phyloP scores from a whole-genome alignment of 2,797 vertebrate genomes.

The Schizopygopsis malacanthus region DNA sequence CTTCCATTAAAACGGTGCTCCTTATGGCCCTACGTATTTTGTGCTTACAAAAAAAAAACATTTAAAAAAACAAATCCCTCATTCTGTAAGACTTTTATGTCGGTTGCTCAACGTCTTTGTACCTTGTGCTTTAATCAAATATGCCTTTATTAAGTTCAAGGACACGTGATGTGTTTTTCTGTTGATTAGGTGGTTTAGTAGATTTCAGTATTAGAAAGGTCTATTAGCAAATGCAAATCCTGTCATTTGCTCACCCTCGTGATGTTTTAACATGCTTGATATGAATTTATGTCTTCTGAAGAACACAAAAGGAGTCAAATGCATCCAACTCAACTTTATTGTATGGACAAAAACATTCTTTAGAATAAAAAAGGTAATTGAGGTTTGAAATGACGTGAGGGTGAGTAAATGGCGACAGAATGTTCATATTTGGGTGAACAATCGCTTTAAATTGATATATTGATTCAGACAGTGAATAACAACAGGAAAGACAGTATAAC shows the following conservation, averaged over 20 bases:
- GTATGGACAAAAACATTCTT: not conserved
- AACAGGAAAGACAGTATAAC: conserved; percentile 37
- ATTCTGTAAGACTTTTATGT: conserved; percentile 28
- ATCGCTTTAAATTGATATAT: not conserved
- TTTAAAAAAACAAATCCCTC: not conserved
- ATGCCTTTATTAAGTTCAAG: conserved; percentile 42
- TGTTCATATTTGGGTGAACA: not conserved
- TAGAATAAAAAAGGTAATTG: not conserved
- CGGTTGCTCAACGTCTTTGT: conserved; percentile 41
- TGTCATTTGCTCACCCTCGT: not conserved
- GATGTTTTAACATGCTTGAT: not conserved
- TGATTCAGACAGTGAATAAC: not conserved
- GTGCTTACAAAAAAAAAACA: conserved; percentile 19
- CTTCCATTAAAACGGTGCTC: conserved; percentile 62
- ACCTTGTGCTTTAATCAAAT: conserved; percentile 48
- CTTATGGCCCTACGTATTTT: conserved; percentile 7
- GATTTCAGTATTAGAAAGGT: conserved; percentile 32
- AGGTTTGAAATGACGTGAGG: not conserved
- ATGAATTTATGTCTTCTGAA: not conserved
- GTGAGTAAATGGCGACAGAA: conserved; percentile 2
- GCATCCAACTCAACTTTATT: not conserved
- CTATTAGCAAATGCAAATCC: not conserved
- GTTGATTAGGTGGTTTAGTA: conserved; percentile 12
- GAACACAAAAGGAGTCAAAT: not conserved
- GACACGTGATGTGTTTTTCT: conserved; percentile 19